Evolutionary conservation across 2,888 invertebrate genomes (phyloP).

Genomic region (Athalia rosae): DNA sequence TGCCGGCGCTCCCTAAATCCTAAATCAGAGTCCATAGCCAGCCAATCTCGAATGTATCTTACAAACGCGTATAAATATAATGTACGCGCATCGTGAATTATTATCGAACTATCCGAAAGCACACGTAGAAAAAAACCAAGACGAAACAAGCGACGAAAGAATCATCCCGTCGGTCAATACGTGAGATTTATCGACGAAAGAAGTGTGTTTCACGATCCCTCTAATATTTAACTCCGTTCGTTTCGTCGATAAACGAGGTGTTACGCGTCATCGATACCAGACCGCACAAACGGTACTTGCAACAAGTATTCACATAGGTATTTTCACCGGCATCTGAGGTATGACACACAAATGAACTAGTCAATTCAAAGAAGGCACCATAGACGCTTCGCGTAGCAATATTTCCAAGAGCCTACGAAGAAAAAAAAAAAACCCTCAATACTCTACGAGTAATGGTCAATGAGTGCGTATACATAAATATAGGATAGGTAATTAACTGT

Average conservation of each 20-base stretch:
- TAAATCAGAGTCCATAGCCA: not conserved
- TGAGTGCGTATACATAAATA: conserved; percentile 1
- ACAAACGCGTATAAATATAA: not conserved
- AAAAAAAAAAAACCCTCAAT: conserved; percentile 52
- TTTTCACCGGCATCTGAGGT: not conserved
- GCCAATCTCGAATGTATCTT: conserved; percentile 16
- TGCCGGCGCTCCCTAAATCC: not conserved
- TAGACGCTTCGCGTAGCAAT: conserved; percentile 63
- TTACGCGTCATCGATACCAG: not conserved
- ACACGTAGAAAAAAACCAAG: conserved; percentile 11
- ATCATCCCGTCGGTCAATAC: conserved; percentile 21
- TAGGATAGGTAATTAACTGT: conserved; percentile 33
- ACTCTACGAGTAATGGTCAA: conserved; percentile 50
- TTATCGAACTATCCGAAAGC: not conserved
- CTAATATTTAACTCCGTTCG: not conserved
- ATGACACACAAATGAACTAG: conserved; percentile 59
- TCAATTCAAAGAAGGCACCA: conserved; percentile 67
- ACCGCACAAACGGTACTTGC: too few relatives aligned
- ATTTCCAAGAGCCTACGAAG: conserved; percentile 54
- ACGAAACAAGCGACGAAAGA: not conserved
- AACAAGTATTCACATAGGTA: too few relatives aligned
- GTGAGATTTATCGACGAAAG: conserved; percentile 6
- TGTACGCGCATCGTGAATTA: conserved; percentile 2
- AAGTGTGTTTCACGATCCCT: not conserved
- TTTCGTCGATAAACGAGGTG: not conserved